Evolutionary conservation across 2,113 vertebrate genomes (phyloP).

Genomic region (Alaudala cheleensis): DNA sequence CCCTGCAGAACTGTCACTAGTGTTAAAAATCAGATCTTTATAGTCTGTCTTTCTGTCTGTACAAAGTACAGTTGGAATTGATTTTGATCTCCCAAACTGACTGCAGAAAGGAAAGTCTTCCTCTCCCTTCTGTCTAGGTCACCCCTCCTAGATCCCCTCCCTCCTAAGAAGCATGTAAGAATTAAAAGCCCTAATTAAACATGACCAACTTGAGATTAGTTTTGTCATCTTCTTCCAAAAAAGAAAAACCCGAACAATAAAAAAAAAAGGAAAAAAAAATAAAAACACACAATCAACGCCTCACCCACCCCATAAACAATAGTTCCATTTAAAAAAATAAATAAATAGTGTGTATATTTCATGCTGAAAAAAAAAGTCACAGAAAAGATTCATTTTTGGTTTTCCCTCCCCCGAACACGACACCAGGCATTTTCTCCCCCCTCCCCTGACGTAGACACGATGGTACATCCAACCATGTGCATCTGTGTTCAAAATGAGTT

Average conservation of each 20-base stretch:
- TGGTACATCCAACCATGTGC: conserved; percentile 60
- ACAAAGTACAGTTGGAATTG: conserved; percentile 75
- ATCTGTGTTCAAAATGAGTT: conserved; percentile 75
- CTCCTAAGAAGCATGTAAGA: background rate
- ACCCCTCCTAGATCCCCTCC: background rate
- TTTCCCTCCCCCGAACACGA: conserved; percentile 43
- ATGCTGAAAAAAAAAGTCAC: conserved; percentile 73
- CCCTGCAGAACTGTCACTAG: conserved; percentile 67
- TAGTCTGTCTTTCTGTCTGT: conserved; percentile 58
- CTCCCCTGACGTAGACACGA: conserved; percentile 45
- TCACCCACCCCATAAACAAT: conserved; percentile 51
- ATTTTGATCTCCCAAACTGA: conserved; percentile 21
- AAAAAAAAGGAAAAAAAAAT: background rate
- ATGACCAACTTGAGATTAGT: background rate
- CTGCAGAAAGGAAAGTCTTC: background rate
- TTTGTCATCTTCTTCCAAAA: conserved; percentile 42
- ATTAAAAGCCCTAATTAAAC: conserved; percentile 8
- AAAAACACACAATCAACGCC: background rate
- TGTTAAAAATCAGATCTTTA: conserved; percentile 68
- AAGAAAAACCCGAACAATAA: background rate
- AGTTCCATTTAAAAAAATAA: conserved; percentile 76
- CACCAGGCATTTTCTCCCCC: conserved; percentile 55
- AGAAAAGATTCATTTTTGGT: conserved; percentile 57
- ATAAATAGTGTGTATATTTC: conserved; percentile 82
- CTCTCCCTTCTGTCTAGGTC: background rate